A percentile compares a stretch with the other conserved stretches of the same genome.
These are phyloP conservation scores for Drosophila setosimentum DNA, from an alignment of 2,888 invertebrate genomes.

Conservation along the genomic window DNA sequence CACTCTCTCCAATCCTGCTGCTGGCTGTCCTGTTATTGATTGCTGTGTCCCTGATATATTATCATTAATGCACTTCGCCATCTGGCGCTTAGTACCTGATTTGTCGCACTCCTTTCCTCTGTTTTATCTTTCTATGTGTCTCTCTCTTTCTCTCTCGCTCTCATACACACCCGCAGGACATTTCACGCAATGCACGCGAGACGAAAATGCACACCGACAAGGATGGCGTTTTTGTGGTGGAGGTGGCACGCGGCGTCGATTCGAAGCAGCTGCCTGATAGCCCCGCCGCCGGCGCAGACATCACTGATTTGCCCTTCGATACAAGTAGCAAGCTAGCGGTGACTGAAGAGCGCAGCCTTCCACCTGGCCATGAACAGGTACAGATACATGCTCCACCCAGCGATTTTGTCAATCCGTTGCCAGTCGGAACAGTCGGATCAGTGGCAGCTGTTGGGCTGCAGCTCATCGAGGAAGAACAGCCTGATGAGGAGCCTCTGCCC, in stretches of 20 bases:
- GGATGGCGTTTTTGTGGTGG: slow-evolving; percentile 91
- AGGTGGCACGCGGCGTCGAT: slow-evolving; percentile 87
- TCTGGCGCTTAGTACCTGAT: slow-evolving; percentile 16
- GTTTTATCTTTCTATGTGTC: background rate
- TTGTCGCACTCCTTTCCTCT: slow-evolving; percentile 10
- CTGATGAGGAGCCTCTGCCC: slow-evolving; percentile 22
- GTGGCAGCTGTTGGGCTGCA: slow-evolving; percentile 76
- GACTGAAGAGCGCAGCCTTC: slow-evolving; percentile 71
- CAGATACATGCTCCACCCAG: slow-evolving; percentile 84
- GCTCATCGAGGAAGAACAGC: slow-evolving; percentile 78
- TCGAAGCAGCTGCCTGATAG: slow-evolving; percentile 84
- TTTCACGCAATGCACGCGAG: slow-evolving; percentile 89
- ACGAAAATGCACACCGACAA: slow-evolving; percentile 91
- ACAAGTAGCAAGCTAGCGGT: slow-evolving; percentile 26
- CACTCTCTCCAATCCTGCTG: background rate
- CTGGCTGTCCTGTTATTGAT: slow-evolving; percentile 6
- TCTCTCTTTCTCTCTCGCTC: background rate
- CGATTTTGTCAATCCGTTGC: slow-evolving; percentile 58
- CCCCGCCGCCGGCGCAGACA: slow-evolving; percentile 58
- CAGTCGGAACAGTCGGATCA: slow-evolving; percentile 22
- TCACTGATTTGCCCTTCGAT: slow-evolving; percentile 83
- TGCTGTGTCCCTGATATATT: slow-evolving; percentile 28
- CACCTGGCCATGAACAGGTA: slow-evolving; percentile 83
- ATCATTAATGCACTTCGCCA: slow-evolving; percentile 6
- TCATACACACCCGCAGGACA: slow-evolving; percentile 86